Conservation (phyloP, 92 coral and sea anemone species). For the Micromussa lordhowensis region DNA sequence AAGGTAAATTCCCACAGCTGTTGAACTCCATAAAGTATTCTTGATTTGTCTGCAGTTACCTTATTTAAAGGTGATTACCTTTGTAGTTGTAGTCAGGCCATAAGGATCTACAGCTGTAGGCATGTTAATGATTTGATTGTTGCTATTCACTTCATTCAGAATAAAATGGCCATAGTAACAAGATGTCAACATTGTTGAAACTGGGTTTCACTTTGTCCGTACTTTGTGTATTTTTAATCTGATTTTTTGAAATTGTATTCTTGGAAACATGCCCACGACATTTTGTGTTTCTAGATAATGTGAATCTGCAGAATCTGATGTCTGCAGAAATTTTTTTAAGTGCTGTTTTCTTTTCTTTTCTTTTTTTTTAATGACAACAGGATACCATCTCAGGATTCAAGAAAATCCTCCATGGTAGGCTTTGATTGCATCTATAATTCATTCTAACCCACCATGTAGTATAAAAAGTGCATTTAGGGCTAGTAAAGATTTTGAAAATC, state of each 20-base stretch:
- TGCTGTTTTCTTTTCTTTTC: neutral
- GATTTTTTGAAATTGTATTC: neutral
- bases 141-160: no score
- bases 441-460: neutral
- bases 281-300: no score
- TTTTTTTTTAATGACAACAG: slow-evolving; percentile 49
- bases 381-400: slow-evolving; percentile 95
- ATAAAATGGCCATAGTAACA: neutral
- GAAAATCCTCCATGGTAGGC: slow-evolving; percentile 90
- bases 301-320: no score
- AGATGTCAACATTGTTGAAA: neutral
- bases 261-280: neutral
- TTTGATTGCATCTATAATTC: neutral
- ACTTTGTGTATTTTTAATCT: neutral
- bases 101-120: no score
- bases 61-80: no score
- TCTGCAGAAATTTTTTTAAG: neutral
- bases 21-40: neutral
- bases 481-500: no score
- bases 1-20: slow-evolving; percentile 60
- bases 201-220: neutral
- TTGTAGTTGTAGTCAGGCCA: no score
- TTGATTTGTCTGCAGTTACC: neutral
- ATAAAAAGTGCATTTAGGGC: no score
- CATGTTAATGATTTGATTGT: no score